These are phyloP conservation scores for Eriocheir sinensis DNA, from an alignment of 1,140 invertebrate genomes.

Conservation along the genomic window DNA sequence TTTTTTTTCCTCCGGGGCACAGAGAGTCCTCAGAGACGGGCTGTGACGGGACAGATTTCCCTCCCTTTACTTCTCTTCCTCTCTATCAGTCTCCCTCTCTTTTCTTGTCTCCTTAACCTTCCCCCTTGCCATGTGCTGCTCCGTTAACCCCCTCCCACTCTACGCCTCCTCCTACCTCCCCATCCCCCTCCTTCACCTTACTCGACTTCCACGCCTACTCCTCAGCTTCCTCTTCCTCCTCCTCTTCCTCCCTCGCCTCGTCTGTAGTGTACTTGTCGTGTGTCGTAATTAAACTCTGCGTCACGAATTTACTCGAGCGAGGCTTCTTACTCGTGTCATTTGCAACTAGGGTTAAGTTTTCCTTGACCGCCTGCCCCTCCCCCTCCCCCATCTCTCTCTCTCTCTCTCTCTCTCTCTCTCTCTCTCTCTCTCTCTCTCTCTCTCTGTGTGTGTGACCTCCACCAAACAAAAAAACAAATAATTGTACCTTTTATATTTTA, in stretches of 20 bases:
- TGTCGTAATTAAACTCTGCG: conserved; percentile 68
- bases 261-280: conserved; percentile 70
- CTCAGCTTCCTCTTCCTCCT: not conserved
- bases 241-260: not conserved
- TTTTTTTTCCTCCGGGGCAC: not conserved
- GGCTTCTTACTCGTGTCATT: conserved; percentile 61
- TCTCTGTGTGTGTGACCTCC: not conserved
- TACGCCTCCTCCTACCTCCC: not conserved
- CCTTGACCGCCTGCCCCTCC: not conserved
- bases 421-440: conserved; percentile 40
- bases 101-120: not conserved
- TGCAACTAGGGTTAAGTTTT: conserved; percentile 59
- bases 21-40: conserved; percentile 21
- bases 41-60: conserved; percentile 58
- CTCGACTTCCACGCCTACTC: not conserved
- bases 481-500: not conserved
- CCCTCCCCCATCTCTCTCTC: not conserved
- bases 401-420: conserved; percentile 39
- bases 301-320: conserved; percentile 66
- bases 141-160: not conserved
- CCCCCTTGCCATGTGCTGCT: not conserved
- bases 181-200: not conserved
- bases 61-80: not conserved
- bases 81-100: not conserved
- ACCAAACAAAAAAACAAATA: not conserved